Evolutionary conservation across 2,888 invertebrate genomes (phyloP).

Genomic region (Leuctra nigra): DNA sequence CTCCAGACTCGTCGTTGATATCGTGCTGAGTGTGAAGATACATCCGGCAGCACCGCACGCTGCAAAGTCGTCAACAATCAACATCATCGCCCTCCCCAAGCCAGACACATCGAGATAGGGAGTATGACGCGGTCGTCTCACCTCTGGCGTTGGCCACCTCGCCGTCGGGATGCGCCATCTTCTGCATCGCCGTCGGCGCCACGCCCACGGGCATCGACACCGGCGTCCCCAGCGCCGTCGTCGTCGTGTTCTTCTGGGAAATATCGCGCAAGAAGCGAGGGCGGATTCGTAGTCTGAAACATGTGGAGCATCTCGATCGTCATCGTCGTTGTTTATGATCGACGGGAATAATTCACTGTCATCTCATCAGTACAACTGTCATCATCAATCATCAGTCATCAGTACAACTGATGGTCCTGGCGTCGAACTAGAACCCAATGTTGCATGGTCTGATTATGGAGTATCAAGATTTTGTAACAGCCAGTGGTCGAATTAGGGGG

Average conservation of each 20-base stretch:
- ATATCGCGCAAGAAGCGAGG: slow-evolving; percentile 74
- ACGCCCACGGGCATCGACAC: slow-evolving; percentile 72
- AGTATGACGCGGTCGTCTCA: slow-evolving; percentile 35
- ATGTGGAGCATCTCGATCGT: background rate
- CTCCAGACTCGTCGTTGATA: slow-evolving; percentile 81
- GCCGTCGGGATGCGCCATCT: slow-evolving; percentile 84
- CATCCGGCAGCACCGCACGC: slow-evolving; percentile 73
- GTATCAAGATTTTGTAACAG: no score
- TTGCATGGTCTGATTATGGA: no score
- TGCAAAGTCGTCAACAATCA: no score
- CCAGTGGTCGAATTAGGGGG: no score
- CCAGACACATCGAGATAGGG: background rate
- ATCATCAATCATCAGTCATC: no score
- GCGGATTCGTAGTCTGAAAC: slow-evolving; percentile 61
- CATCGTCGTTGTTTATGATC: background rate
- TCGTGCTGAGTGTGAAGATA: slow-evolving; percentile 76
- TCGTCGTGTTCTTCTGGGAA: slow-evolving; percentile 52
- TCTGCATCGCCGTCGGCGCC: slow-evolving; percentile 86
- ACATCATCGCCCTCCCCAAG: no score
- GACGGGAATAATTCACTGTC: no score
- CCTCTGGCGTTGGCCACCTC: slow-evolving; percentile 78
- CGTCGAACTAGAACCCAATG: no score
- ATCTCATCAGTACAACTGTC: no score
- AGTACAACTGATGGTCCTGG: no score
- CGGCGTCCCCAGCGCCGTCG: slow-evolving; percentile 55